Base-by-base conservation (phyloP, 2,888 invertebrate species). In the Dolichomitus sp. region DNA sequence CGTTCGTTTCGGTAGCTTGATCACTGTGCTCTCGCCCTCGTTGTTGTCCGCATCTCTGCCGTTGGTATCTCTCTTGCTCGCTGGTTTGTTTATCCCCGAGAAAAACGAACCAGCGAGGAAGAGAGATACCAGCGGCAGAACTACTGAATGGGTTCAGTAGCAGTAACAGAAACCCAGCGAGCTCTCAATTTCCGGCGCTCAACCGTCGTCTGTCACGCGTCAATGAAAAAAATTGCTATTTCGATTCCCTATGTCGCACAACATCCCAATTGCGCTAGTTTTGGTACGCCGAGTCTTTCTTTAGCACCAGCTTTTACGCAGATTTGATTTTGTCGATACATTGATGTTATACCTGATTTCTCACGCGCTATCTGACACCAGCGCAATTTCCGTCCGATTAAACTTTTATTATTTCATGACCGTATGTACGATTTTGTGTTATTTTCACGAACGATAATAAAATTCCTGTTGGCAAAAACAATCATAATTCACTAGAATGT, bases 131-230 rank as follows among this genome's bases (percentile, higher is more conserved):
- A 37, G 37, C 37, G 37, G 37, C 9, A 37, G 9, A 37, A 9
- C 9, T 37, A 37, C 37, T 37, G 37, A 37, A 37, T 37, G 9
- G 37, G 57, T 70, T 66, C 19, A 65, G 37, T 45, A 23, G 59
- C 59, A 17, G 59, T 30, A 59, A n/a, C 57, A 14, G 57, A 42
- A 75, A 42, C 61, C 42, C 66, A 66, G 5, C 61, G 19, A 52
- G 68, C 78, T 78, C 68, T 68, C 81, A 63, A 81, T 81, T 81
- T 81, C 81, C 78, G 78, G 54, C 40, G 73, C 68, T 78, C 63
- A 78, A 73, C 17, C 73, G 37, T 45, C 69, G 63, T 73, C 68
- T 52, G 52, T 42, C 52, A 54, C 48, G 61, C 27, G 17, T 61
- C 30, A 17, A 6, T 30, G 52, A 73, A 65, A 66, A 73, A 72